Base-by-base conservation (phyloP, 2,888 invertebrate species). In the Chymomyza fuscimana region DNA sequence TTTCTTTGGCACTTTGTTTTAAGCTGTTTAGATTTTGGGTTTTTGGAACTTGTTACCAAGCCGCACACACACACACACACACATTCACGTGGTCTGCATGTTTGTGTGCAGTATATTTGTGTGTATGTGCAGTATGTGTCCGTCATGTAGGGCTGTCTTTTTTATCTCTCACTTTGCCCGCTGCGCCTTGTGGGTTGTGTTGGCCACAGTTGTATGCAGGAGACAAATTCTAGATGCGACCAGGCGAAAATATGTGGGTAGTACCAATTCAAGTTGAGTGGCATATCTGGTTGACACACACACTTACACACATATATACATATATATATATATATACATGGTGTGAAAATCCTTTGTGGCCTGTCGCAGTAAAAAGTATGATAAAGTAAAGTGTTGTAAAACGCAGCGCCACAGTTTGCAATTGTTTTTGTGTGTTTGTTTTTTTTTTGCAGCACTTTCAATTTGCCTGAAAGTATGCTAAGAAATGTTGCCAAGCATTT, bases 331-430 rank as follows among this genome's bases (percentile, higher is more conserved):
- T 5, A 29, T 22, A 58, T 29, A 22, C 4, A 25, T 22, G 5
- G 83, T 81, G 81, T 78, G 73, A 80, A 83, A 81, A 78, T 78
- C 67, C 76, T 77, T 84, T 82, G 75, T 77, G 77, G 77, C 80
- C 69, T 36, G 16, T 29, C 25, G 50, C 72, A 68, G 68, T 68
- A 46, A 46, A 46, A 46, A 46, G 40, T 46, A 46, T 46, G 40
- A 46, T 46, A 46, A 15, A 46, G 40, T 46, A 46, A 46, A 46
- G 40, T 46, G 40, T 46, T 46, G 40, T 46, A 46, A 46, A 46
- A 46, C 40, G 40, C 40, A 46, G 12, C 40, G 40, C 40, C 40
- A 46, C 40, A 46, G 40, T 46, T 63, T 68, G 67, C 71, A 73
- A 70, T 82, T 82, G 72, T 60, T 77, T 58, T 52, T 54, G 32